Evolutionary conservation across 2,888 invertebrate species (phyloP).

Genomic region (Dione vanillae): DNA sequence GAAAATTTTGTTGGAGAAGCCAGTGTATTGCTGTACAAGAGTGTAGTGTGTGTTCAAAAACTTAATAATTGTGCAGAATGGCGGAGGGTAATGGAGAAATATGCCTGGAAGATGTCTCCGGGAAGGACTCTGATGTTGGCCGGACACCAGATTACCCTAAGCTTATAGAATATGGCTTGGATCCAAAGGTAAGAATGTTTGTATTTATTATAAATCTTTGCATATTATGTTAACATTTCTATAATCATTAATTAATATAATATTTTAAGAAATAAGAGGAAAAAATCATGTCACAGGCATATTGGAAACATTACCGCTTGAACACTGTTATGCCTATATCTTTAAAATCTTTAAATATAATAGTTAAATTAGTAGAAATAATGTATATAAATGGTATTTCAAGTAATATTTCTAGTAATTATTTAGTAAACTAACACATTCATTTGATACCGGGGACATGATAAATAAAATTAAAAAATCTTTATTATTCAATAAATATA

Average conservation of each 20-base stretch:
- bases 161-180: conserved; percentile 97
- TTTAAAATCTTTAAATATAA: not conserved
- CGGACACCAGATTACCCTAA: conserved; percentile 96
- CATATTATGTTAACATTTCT: not conserved
- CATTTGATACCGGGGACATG: not conserved
- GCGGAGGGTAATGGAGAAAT: conserved; percentile 94
- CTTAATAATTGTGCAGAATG: conserved; percentile 87
- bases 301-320: not conserved
- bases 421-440: not conserved
- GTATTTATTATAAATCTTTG: not conserved
- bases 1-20: conserved; percentile 51
- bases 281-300: not conserved
- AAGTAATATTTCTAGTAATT: conserved; percentile 2
- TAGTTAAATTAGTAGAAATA: not conserved
- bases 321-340: not conserved
- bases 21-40: conserved; percentile 53
- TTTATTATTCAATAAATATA: not conserved
- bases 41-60: conserved; percentile 74
- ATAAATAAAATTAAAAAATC: not conserved
- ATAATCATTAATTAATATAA: not conserved
- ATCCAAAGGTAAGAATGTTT: conserved; percentile 89
- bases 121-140: conserved; percentile 87
- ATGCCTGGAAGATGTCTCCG: conserved; percentile 89
- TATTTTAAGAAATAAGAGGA: not conserved
- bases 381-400: not conserved